phyloP scores from a whole-genome alignment of 64 coral and sea anemone species.

The Astreopora myriophthalma region DNA sequence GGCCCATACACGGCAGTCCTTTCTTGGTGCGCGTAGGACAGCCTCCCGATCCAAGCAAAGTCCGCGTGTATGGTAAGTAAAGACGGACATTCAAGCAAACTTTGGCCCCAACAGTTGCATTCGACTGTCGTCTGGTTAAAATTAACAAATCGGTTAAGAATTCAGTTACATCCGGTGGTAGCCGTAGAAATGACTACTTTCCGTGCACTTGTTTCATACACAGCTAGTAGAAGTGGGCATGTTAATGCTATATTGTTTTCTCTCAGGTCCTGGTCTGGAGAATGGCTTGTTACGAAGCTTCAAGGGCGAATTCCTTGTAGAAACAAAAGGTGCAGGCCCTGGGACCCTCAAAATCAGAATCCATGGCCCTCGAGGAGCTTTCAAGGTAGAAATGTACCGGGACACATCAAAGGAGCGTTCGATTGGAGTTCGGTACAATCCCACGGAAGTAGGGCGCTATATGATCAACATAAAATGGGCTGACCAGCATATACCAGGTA shows the following conservation, averaged over 20 bases:
- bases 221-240: too few species aligned
- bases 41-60: conserved; percentile 83
- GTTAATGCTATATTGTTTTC: not conserved
- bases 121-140: not conserved
- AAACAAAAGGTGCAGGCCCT: conserved; percentile 95
- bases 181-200: too few species aligned
- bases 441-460: conserved; percentile 88
- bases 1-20: conserved; percentile 84
- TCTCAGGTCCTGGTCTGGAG: conserved; percentile 76
- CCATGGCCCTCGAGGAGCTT: conserved; percentile 92
- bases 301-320: conserved; percentile 94
- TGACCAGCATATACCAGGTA: conserved; percentile 88
- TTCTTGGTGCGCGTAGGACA: conserved; percentile 90
- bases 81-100: too few species aligned
- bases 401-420: conserved; percentile 83
- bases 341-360: conserved; percentile 96
- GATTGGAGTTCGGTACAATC: conserved; percentile 97
- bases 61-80: conserved; percentile 57
- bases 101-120: not conserved
- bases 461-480: conserved; percentile 96
- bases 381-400: conserved; percentile 99
- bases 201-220: too few species aligned
- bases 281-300: conserved; percentile 78
- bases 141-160: not conserved
- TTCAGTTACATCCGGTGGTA: not conserved